Evolutionary conservation across 2,113 vertebrate genomes (phyloP).

Genomic region (Nibea coibor): DNA sequence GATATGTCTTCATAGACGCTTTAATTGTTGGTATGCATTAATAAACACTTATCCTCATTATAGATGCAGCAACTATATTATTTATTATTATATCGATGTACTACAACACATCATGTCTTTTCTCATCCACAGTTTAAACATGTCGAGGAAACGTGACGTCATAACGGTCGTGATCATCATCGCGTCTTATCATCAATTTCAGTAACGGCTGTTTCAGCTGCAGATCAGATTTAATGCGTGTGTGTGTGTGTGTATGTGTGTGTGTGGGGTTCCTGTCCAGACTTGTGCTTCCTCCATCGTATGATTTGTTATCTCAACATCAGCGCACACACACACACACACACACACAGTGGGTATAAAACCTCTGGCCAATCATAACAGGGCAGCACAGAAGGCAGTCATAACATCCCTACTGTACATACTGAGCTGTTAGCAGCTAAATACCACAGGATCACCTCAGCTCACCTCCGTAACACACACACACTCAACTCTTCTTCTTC

Average conservation of each 20-base stretch:
- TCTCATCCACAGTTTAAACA: too few relatives aligned
- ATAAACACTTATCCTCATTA: too few relatives aligned
- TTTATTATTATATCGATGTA: too few relatives aligned
- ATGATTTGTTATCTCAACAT: constrained; percentile 14
- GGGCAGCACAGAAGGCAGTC: constrained; percentile 32
- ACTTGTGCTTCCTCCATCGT: constrained; percentile 14
- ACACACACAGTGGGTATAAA: constrained; percentile 29
- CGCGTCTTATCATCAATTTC: background rate
- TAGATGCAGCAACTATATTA: too few relatives aligned
- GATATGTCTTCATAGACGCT: too few relatives aligned
- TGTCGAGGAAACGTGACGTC: background rate
- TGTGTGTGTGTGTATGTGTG: background rate
- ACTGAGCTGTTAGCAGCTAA: constrained; percentile 10
- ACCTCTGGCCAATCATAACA: constrained; percentile 37
- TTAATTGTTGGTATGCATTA: too few relatives aligned
- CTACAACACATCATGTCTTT: too few relatives aligned
- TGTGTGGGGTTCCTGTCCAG: constrained; percentile 13
- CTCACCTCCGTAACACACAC: constrained; percentile 25
- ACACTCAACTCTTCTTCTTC: background rate
- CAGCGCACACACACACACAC: background rate
- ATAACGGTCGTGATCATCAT: background rate
- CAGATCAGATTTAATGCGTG: background rate
- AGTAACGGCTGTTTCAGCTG: background rate
- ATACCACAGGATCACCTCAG: constrained; percentile 13
- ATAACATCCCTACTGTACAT: constrained; percentile 56